These are phyloP conservation scores for Pollicipes pollicipes DNA, from an alignment of 1,140 invertebrate genomes.

Conservation along the genomic window DNA sequence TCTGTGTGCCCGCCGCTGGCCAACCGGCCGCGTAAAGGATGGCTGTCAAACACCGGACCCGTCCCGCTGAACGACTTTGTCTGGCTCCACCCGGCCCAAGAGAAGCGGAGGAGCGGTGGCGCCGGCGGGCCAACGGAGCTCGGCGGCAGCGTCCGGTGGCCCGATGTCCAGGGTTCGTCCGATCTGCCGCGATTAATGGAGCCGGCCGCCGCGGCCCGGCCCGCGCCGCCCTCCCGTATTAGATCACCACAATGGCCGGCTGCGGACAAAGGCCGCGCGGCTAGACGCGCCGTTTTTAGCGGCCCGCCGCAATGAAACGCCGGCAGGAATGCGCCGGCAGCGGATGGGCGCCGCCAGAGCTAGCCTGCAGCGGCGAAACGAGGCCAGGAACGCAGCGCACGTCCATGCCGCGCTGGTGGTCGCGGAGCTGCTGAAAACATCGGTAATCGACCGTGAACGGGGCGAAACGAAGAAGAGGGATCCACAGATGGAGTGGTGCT, in stretches of 20 bases:
- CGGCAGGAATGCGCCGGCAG: neutral
- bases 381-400: neutral
- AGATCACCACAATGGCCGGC: neutral
- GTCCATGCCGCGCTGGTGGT: neutral
- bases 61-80: neutral
- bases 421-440: neutral
- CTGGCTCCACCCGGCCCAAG: no score
- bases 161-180: no score
- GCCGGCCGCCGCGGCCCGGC: no score
- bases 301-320: neutral
- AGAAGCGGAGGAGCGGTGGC: neutral
- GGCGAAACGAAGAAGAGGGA: neutral
- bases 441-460: neutral
- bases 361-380: neutral
- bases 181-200: no score
- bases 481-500: neutral
- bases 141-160: no score
- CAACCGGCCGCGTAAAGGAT: neutral
- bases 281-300: neutral
- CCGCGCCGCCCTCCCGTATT: neutral
- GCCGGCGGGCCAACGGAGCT: no score
- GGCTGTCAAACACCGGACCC: neutral
- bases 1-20: neutral
- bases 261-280: neutral
- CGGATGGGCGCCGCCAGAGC: neutral